Conservation (phyloP, 2,113 vertebrate genomes). For the Acrocephalus arundinaceus region DNA sequence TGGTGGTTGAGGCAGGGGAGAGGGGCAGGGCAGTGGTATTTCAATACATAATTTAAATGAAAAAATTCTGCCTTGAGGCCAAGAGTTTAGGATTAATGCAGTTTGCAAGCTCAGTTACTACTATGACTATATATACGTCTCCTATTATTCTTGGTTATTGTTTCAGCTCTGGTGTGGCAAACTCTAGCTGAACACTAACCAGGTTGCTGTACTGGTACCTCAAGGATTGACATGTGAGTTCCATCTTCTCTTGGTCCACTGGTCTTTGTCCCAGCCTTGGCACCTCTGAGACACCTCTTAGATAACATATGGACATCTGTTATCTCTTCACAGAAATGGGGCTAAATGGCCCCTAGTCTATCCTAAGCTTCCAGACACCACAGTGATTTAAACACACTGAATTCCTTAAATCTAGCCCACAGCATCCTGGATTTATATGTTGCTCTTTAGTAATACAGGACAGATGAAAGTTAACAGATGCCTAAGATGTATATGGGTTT, state of each 20-base stretch:
- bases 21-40: background rate
- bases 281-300: background rate
- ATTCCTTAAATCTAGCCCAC: conserved; percentile 6
- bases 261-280: background rate
- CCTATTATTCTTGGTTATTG: background rate
- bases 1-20: background rate
- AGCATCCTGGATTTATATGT: background rate
- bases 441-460: background rate
- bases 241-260: background rate
- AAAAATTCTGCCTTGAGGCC: background rate
- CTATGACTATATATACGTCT: background rate
- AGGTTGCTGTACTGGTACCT: background rate
- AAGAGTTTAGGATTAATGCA: background rate
- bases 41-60: background rate
- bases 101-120: background rate
- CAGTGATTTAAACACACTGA: conserved; percentile 20
- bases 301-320: background rate
- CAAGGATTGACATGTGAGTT: background rate
- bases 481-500: background rate
- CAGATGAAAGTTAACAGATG: conserved; percentile 58
- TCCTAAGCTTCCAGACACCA: background rate
- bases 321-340: background rate
- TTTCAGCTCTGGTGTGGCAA: background rate
- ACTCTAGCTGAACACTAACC: background rate
- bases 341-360: background rate